Percentiles rank a stretch among this genome's conserved stretches.
These are phyloP conservation scores for Epizoanthus scotinus DNA, from an alignment of 92 coral and sea anemone species.

Conservation along the genomic window DNA sequence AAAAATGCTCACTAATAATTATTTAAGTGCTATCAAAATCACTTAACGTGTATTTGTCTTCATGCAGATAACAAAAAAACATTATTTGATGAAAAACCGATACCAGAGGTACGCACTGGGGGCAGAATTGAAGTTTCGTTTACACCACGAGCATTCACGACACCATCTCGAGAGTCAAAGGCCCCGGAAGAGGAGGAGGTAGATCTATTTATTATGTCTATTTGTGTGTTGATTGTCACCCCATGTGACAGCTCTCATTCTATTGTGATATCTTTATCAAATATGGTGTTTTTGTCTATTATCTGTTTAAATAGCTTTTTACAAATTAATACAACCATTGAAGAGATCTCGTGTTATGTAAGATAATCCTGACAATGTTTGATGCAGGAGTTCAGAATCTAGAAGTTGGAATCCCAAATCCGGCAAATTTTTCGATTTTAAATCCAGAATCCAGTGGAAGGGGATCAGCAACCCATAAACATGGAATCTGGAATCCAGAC, in stretches of 20 bases:
- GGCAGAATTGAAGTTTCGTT: constrained; percentile 93
- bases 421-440: too few species aligned
- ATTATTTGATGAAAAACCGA: constrained; percentile 59
- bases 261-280: too few species aligned
- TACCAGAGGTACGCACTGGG: constrained; percentile 84
- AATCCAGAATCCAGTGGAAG: too few species aligned
- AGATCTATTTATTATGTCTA: not conserved
- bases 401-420: too few species aligned
- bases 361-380: too few species aligned
- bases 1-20: not conserved
- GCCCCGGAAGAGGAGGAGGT: constrained; percentile 99
- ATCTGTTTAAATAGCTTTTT: not conserved
- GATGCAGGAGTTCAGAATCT: too few species aligned
- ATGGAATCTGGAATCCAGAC: too few species aligned
- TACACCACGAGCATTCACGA: constrained; percentile 87
- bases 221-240: too few species aligned
- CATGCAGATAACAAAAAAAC: constrained; percentile 30
- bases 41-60: not conserved
- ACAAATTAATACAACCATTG: not conserved
- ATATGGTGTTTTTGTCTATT: too few species aligned
- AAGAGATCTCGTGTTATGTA: too few species aligned
- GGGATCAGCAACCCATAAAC: too few species aligned
- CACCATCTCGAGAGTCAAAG: constrained; percentile 97
- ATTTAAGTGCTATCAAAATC: not conserved
- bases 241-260: too few species aligned